A percentile compares a stretch with the other conserved stretches of the same genome.
These are phyloP conservation scores for Noctua janthe DNA, from an alignment of 2,888 invertebrate genomes.

Conservation along the genomic window DNA sequence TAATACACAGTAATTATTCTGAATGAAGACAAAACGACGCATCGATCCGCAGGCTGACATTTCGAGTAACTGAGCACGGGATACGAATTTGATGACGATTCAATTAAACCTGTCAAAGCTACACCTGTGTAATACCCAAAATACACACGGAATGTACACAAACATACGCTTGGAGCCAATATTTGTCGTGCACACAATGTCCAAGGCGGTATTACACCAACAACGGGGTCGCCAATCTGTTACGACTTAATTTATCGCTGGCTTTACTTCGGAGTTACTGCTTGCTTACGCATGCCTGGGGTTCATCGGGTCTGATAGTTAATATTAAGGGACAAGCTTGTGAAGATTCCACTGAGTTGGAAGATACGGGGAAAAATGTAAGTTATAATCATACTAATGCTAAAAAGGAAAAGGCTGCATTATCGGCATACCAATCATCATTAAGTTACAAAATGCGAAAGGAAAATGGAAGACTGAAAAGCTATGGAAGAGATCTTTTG, in stretches of 20 bases:
- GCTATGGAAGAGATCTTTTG: too few species aligned
- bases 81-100: not conserved
- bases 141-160: slow-evolving; percentile 22
- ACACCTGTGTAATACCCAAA: slow-evolving; percentile 16
- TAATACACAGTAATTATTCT: not conserved
- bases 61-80: not conserved
- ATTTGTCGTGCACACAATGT: slow-evolving; percentile 36
- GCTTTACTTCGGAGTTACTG: slow-evolving; percentile 24
- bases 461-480: not conserved
- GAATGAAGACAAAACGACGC: not conserved
- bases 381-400: not conserved
- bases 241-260: slow-evolving; percentile 44
- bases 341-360: not conserved
- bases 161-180: slow-evolving; percentile 33
- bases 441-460: not conserved
- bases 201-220: slow-evolving; percentile 26
- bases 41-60: not conserved
- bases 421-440: not conserved
- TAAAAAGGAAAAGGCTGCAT: not conserved
- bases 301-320: slow-evolving; percentile 13
- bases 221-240: slow-evolving; percentile 29
- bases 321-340: slow-evolving; percentile 8
- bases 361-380: not conserved
- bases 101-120: slow-evolving; percentile 4
- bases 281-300: slow-evolving; percentile 28